Evolutionary conservation across 2,113 vertebrate genomes (phyloP).

Genomic region (Vulpes vulpes): DNA sequence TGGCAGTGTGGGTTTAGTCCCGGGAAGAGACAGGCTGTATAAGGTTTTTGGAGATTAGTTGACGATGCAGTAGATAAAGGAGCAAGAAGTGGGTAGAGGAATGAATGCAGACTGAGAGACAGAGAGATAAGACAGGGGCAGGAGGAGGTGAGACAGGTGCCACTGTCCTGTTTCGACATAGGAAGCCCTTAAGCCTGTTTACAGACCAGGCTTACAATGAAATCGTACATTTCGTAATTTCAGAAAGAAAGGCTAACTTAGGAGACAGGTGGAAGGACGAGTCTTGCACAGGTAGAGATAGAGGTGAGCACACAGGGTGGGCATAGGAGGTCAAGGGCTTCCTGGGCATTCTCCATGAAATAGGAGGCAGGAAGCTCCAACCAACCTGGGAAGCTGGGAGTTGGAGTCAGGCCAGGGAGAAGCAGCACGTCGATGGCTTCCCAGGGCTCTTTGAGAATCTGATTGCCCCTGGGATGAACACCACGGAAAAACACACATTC

Average conservation of each 20-base stretch:
- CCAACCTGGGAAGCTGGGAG: not conserved
- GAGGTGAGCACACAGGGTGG: not conserved
- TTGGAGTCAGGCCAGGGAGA: not conserved
- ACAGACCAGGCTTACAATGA: not conserved
- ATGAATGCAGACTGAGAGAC: not conserved
- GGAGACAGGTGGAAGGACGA: not conserved
- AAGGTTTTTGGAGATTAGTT: not conserved
- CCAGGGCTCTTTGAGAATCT: not conserved
- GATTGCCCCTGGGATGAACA: not conserved
- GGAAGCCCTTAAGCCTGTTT: not conserved
- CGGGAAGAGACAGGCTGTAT: not conserved
- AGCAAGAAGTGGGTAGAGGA: not conserved
- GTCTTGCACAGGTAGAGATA: not conserved
- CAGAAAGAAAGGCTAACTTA: not conserved
- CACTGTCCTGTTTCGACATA: fast-evolving
- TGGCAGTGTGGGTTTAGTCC: not conserved
- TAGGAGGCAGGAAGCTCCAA: not conserved
- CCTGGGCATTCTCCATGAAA: not conserved
- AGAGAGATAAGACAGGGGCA: not conserved
- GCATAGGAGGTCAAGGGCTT: not conserved
- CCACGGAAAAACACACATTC: not conserved
- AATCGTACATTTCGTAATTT: not conserved
- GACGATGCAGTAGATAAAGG: not conserved
- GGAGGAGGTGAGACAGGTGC: not conserved
- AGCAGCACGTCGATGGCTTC: not conserved